Evolutionary conservation across 2,113 vertebrate species (phyloP).

Genomic region (Paradoxurus hermaphroditus): DNA sequence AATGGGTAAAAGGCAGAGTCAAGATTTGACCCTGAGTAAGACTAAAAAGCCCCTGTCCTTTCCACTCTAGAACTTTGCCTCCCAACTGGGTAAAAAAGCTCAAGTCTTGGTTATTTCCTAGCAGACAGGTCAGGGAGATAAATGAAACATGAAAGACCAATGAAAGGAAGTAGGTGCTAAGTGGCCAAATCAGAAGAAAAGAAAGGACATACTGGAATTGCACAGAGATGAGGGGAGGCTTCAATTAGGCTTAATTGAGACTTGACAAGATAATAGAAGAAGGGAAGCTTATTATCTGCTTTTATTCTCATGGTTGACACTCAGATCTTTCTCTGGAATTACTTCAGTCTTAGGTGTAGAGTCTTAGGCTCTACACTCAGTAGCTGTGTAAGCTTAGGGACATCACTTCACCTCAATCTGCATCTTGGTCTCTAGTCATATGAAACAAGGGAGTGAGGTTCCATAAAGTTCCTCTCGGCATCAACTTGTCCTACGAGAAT

Average conservation of each 20-base stretch:
- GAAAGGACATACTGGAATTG: not conserved
- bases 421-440: not conserved
- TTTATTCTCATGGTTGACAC: not conserved
- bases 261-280: not conserved
- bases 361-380: not conserved
- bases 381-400: not conserved
- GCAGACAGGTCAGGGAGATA: not conserved
- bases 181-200: not conserved
- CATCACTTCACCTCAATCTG: not conserved
- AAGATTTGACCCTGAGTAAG: not conserved
- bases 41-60: not conserved
- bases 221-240: not conserved
- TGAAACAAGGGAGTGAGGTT: not conserved
- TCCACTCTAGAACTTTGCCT: not conserved
- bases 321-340: not conserved
- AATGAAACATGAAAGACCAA: not conserved
- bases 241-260: not conserved
- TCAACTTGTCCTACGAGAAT: not conserved
- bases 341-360: not conserved
- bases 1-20: not conserved
- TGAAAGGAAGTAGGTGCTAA: not conserved
- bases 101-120: not conserved
- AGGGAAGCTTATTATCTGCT: not conserved
- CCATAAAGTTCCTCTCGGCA: not conserved
- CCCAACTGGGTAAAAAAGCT: not conserved